phyloP scores from a whole-genome alignment of 2,113 vertebrate genomes.

The Acrocephalus arundinaceus region DNA sequence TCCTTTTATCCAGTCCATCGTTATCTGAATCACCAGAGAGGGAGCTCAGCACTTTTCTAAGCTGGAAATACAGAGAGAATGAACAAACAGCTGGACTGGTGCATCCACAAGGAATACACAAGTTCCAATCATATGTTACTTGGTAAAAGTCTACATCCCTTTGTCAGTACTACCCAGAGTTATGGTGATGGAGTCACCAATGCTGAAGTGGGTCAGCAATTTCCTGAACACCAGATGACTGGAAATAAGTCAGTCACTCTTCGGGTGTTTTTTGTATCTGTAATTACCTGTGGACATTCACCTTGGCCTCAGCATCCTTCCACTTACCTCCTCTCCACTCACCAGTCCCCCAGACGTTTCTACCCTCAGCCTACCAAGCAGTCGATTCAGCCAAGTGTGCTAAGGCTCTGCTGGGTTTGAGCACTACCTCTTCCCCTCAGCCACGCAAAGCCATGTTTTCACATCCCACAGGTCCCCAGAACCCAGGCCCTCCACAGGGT shows the following conservation, averaged over 20 bases:
- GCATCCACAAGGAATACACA: background rate
- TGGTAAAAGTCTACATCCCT: background rate
- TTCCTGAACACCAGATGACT: background rate
- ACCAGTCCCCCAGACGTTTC: background rate
- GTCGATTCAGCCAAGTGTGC: background rate
- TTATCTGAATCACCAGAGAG: background rate
- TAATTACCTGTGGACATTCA: background rate
- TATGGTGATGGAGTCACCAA: fast-evolving
- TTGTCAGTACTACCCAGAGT: background rate
- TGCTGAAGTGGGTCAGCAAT: background rate
- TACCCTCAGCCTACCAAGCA: background rate
- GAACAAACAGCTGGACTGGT: fast-evolving
- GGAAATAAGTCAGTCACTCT: background rate
- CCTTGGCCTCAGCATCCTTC: background rate
- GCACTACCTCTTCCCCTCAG: fast-evolving
- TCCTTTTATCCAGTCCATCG: background rate
- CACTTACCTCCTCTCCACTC: background rate
- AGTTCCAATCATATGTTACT: background rate
- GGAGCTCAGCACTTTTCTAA: background rate
- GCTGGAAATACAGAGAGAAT: background rate
- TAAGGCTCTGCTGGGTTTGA: background rate
- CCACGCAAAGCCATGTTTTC: fast-evolving
- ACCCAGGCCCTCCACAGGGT: fast-evolving
- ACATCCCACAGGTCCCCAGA: background rate
- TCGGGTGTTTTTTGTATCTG: background rate